Evolutionary conservation across 2,113 vertebrate species (phyloP).

Genomic region (Sakesphorus luctuosus): DNA sequence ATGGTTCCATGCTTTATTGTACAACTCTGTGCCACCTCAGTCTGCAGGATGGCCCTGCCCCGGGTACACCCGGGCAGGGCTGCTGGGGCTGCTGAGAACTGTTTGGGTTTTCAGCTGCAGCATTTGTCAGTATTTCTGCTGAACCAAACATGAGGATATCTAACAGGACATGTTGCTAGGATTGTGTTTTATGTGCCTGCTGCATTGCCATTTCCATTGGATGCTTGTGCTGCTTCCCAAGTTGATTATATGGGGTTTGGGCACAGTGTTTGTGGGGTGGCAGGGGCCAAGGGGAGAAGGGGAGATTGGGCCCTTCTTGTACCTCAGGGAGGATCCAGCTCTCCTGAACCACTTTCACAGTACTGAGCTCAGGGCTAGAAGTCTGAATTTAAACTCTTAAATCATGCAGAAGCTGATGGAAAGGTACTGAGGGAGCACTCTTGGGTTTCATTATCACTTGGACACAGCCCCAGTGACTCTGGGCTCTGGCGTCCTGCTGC

Average conservation of each 20-base stretch:
- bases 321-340: neutral
- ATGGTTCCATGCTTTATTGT: neutral
- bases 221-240: neutral
- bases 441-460: fast-evolving
- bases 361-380: neutral
- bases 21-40: neutral
- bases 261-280: neutral
- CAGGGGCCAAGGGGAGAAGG: neutral
- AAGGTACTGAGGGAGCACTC: neutral
- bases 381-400: neutral
- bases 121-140: neutral
- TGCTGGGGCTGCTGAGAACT: neutral
- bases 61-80: neutral
- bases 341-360: neutral
- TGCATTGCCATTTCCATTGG: neutral
- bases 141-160: neutral
- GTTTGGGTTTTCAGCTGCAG: neutral
- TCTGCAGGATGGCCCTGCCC: neutral
- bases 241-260: fast-evolving
- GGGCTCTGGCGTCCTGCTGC: neutral
- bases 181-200: neutral
- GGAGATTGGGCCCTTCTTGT: neutral
- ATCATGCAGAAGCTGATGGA: neutral
- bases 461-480: neutral
- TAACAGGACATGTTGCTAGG: neutral